Evolutionary conservation across 2,797 vertebrate species (phyloP), one percentile per base, ranked within the genome.

Genomic region (Antrozous pallidus): DNA sequence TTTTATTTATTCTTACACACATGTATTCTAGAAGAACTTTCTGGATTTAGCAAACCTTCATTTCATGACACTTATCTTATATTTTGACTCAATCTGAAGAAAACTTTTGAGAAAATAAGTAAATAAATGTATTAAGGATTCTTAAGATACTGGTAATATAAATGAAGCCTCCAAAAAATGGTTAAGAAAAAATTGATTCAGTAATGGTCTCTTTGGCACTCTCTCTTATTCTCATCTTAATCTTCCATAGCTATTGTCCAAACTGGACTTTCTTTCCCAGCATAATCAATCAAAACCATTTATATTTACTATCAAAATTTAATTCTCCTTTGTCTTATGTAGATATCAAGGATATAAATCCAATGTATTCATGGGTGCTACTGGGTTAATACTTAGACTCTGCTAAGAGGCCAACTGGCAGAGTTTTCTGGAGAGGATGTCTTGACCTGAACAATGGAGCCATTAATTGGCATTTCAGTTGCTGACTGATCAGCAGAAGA

Each of bases 401-500:
- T 67, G 10, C 2, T 6, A 40, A 40, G 45, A 90, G 56, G 47
- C 9, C 14, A 63, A n/a, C 0, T 54, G 6, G 54, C 20, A 88
- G 0, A 38, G 12, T 69, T 58, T 95, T 75, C 67, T 67, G 26
- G 24, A 88, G 63, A 54, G 42, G 42, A 71, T 40, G 8, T 77
- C 33, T 77, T 89, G 89, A 83, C 14, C 3, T 87, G 42, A 88
- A 78, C 45, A 85, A 81, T 56, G n/a, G 45, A 87, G 56, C 14
- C 18, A 78, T 67, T 69, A 84, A 61, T 47, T 58, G 33, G 22
- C 93, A 85, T 92, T 78, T 75, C 33, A 88, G 36, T 85, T 92
- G 40, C 33, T 17, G 3, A 79, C 11, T 82, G 45, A 90, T 33
- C 17, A 49, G 28, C 36, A 85, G 75, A 65, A 92, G 28, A 91